These are phyloP conservation scores for Dermochelys coriacea DNA, from an alignment of 2,797 vertebrate genomes.

Conservation along the genomic window DNA sequence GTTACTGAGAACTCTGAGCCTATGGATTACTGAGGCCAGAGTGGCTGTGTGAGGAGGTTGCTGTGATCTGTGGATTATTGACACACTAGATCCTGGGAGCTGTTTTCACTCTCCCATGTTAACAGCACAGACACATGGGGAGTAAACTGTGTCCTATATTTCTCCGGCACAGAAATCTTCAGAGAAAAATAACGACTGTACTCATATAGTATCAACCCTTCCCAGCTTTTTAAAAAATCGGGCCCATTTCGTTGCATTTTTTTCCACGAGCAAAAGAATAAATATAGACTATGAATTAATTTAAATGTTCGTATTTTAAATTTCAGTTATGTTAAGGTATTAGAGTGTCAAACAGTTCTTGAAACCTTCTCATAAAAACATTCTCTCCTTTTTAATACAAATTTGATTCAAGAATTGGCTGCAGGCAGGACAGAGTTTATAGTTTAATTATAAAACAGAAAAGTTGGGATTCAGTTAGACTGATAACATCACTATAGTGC, in stretches of 20 bases:
- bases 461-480: slow-evolving; percentile 40
- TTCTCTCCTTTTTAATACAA: neutral
- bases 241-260: neutral
- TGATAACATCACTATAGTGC: neutral
- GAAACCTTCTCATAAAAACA: neutral
- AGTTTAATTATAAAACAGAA: neutral
- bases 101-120: neutral
- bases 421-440: neutral
- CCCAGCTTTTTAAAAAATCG: neutral
- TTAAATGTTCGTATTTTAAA: neutral
- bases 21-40: neutral
- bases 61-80: neutral
- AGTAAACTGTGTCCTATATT: neutral
- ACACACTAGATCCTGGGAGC: neutral
- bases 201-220: neutral
- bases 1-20: neutral
- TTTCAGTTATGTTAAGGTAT: fast-evolving
- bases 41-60: neutral
- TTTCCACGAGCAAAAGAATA: neutral
- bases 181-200: neutral
- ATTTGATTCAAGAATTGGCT: neutral
- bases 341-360: neutral
- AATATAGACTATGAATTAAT: neutral
- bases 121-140: neutral
- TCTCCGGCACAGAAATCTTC: neutral